Base-by-base conservation (phyloP, 1,140 invertebrate species). In the Cardiocondyla obscurior region DNA sequence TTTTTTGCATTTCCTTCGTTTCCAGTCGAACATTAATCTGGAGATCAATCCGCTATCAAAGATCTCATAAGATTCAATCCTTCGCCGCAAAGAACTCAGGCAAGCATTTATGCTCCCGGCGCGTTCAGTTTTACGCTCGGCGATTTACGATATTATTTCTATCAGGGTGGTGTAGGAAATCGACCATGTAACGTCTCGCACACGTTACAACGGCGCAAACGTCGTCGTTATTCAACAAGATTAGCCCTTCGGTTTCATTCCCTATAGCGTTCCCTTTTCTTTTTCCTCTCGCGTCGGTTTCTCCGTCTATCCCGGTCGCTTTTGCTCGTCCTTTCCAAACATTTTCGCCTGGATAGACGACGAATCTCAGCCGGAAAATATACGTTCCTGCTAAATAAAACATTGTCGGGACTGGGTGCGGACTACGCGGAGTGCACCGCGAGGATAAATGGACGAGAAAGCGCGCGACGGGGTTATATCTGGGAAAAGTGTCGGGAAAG, bases 321-420 rank as follows among this genome's bases (percentile, higher is more conserved):
- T 53, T 53, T n/a, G 51, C 39, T 57, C 72, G 42, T 64, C 36
- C 74, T 51, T 65, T 67, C 62, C 33, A 79, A 79, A 79, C 74
- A 79, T 79, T 79, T 79, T 79, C 74, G 74, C 62, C 33, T 22
- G 74, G 74, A 79, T 79, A 67, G 62, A 79, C 74, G 74, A 69
- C 44, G 74, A 79, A 79, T 79, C 74, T 79, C 74, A 55, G 74
- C 74, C 62, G 74, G 74, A 79, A 79, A 79, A 79, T 79, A 79
- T 79, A 79, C 74, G 74, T 67, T 6, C 46, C 74, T 79, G 74
- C 74, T 79, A 79, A 81, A 81, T 81, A 81, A 81, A 81, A 72
- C 77, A 81, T 81, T 73, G 77, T 79, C 46, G 62, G 33, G 62
- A 42, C 74, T 64, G 33, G 62, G 74, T 67, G 62, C 62, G 62